Base-by-base conservation (phyloP, 2,797 vertebrate genomes). In the Hydrocynus forskahlii region DNA sequence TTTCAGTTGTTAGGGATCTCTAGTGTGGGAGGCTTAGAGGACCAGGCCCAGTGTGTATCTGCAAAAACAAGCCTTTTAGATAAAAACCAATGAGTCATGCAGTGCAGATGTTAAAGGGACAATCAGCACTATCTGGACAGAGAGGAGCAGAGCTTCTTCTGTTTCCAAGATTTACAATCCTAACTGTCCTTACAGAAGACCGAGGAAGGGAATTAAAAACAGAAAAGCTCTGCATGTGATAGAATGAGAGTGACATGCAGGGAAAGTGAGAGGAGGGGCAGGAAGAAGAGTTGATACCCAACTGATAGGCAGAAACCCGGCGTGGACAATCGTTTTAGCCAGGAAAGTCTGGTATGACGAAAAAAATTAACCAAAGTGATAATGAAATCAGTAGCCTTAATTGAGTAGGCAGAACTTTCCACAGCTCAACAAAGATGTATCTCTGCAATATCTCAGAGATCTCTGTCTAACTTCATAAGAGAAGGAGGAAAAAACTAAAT, bases 51-150 rank as follows among this genome's bases (percentile, higher is more conserved):
- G 76, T 66, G 59, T 50, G 50, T 69, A 76, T 87, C 84, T 85
- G 83, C 52, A 54, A 80, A 86, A 86, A 87, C 85, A 87, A 78
- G 78, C 38, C n/a, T 75, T 81, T 68, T 21, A 82, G 77, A 84
- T 81, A 82, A 75, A 69, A 71, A 82, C 25, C 48, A 6, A 75
- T 80, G 83, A 88, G 83, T 79, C 84, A 82, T 68, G 60, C 14
- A 19, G 12, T 38, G 63, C 79, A 83, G 81, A 85, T 81, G 76
- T 73, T 40, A 2, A 21, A 38, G 63, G 70, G 78, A 84, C 72
- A 68, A 55, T 74, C 45, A 14, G 64, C 72, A 59, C 23, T 63
- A 84, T 83, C 69, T 80, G 57, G 23, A 59, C 73, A 45, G 52
- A 43, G 83, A 74, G 52, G 52, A 81, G 76, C 62, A 78, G 50